Conservation (phyloP, 2,888 invertebrate species). For the Pandemis heparana region DNA sequence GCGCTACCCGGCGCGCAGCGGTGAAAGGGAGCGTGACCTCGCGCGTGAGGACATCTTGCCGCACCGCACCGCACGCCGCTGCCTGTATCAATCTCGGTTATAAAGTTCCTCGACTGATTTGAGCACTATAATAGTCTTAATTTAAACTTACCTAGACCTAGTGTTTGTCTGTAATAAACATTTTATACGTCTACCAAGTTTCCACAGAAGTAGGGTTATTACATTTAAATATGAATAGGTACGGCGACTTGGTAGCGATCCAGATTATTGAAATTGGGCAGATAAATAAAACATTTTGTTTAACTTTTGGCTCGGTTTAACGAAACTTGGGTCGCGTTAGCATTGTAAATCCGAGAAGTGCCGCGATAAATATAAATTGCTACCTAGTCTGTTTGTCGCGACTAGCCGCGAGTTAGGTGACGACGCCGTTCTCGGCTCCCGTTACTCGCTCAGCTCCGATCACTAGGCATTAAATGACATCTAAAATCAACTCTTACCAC, state of each 20-base stretch:
- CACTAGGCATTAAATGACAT: constrained; percentile 54
- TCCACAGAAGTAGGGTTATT: constrained; percentile 8
- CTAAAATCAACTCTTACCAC: constrained; percentile 32
- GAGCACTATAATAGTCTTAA: neutral
- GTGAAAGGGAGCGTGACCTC: constrained; percentile 81
- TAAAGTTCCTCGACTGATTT: neutral
- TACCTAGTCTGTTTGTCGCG: constrained; percentile 27
- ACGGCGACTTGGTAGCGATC: constrained; percentile 34
- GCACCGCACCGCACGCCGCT: constrained; percentile 14
- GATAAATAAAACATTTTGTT: constrained; percentile 38
- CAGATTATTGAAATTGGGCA: constrained; percentile 33
- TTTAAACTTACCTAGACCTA: no score
- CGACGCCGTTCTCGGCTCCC: constrained; percentile 58
- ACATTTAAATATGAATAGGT: constrained; percentile 24
- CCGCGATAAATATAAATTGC: constrained; percentile 23
- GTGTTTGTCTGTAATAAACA: neutral
- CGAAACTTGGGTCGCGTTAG: constrained; percentile 26
- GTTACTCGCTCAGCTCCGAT: constrained; percentile 62
- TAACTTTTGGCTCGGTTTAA: constrained; percentile 32
- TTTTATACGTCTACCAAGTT: neutral
- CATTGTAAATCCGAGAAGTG: constrained; percentile 9
- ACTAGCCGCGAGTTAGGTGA: constrained; percentile 50
- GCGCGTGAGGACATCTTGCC: constrained; percentile 58
- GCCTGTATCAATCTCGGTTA: constrained; percentile 24
- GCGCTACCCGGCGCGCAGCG: constrained; percentile 71